phyloP scores from a whole-genome alignment of 2,797 vertebrate genomes.

The Brachymystax lenok region DNA sequence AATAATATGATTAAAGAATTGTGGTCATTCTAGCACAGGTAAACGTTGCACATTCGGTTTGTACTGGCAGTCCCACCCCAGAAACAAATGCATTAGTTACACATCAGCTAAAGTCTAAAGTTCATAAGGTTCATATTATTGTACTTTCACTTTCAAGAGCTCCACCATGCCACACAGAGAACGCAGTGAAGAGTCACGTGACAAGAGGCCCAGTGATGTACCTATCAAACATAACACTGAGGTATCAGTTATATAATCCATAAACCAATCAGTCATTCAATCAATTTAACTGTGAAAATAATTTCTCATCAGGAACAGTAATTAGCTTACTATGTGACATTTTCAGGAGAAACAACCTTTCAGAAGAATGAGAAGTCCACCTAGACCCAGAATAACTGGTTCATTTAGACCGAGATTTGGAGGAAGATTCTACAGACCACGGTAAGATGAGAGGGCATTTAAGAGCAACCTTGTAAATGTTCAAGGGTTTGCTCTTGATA shows the following conservation, averaged over 20 bases:
- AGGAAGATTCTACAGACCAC: conserved; percentile 43
- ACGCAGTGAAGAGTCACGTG: conserved; percentile 20
- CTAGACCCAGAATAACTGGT: conserved; percentile 41
- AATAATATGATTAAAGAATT: not conserved
- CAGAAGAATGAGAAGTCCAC: conserved; percentile 64
- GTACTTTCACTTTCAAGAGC: conserved; percentile 36
- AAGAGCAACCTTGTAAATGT: too few relatives aligned
- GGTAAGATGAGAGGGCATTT: conserved; percentile 46
- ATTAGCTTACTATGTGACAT: not conserved
- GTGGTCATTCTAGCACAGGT: not conserved
- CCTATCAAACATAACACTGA: not conserved
- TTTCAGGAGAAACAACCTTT: conserved; percentile 60
- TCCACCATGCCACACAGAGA: conserved; percentile 28
- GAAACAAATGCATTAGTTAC: not conserved
- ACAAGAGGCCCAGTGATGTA: conserved; percentile 34
- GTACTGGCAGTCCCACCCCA: not conserved
- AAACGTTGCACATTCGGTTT: not conserved
- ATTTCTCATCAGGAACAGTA: not conserved
- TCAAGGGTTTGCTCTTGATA: too few relatives aligned
- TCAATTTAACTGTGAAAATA: not conserved
- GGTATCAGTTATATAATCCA: conserved; percentile 14
- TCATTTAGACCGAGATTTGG: conserved; percentile 55
- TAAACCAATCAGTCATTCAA: not conserved
- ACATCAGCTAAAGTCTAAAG: not conserved
- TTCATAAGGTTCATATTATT: not conserved